Conservation (phyloP, 2,888 invertebrate genomes). For the Julus scanicus region DNA sequence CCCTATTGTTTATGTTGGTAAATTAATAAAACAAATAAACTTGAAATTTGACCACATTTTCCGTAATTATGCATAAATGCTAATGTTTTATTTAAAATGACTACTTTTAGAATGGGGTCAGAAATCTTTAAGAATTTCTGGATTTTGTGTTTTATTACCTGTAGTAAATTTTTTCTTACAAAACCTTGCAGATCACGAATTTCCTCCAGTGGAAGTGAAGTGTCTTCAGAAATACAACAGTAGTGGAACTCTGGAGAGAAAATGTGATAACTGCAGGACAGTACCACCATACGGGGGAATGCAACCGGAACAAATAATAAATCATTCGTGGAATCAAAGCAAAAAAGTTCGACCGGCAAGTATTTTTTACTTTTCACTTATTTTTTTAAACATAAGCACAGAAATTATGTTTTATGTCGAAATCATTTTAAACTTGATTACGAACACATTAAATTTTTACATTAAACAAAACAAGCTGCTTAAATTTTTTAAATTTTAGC, state of each 20-base stretch:
- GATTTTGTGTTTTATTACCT: no score
- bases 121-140: no score
- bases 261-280: conserved; percentile 52
- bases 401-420: neutral
- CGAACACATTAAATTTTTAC: neutral
- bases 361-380: neutral
- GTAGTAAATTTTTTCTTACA: neutral
- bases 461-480: no score
- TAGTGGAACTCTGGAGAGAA: conserved; percentile 51
- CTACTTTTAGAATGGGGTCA: no score
- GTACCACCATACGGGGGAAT: conserved; percentile 44
- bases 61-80: no score
- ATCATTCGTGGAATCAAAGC: conserved; percentile 55
- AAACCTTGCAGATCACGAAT: conserved; percentile 57
- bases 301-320: conserved; percentile 18
- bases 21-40: no score
- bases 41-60: no score
- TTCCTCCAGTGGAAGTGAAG: conserved; percentile 58
- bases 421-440: neutral
- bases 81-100: no score
- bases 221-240: conserved; percentile 57
- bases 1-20: no score
- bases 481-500: no score
- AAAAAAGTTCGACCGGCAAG: conserved; percentile 56
- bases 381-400: neutral